Percentiles rank a stretch among this genome's conserved stretches.
Conservation (phyloP, 2,113 vertebrate genomes). For the Petrocephalus zakoni region DNA sequence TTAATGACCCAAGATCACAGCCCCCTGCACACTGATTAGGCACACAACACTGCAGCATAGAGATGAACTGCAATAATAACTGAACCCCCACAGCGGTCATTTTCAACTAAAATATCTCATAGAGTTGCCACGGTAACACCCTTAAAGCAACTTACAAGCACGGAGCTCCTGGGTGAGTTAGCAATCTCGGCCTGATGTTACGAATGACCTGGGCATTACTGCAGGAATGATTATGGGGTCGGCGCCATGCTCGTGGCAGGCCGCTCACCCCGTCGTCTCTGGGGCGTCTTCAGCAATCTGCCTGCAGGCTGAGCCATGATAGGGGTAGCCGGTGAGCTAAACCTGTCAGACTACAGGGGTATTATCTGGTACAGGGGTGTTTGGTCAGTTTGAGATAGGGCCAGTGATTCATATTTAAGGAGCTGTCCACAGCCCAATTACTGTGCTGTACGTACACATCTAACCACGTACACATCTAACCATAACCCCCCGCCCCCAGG, state of each 20-base stretch:
- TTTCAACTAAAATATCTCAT: slow-evolving; percentile 10
- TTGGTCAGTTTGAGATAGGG: neutral
- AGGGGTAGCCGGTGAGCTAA: neutral
- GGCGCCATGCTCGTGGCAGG: neutral
- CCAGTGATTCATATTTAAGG: neutral
- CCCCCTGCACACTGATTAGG: neutral
- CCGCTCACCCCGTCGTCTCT: neutral
- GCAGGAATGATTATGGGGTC: neutral
- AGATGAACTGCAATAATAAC: neutral
- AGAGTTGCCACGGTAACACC: neutral
- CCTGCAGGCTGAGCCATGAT: neutral
- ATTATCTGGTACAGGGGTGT: neutral
- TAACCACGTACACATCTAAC: neutral
- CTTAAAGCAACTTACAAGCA: neutral
- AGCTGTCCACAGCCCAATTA: neutral
- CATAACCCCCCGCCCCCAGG: neutral
- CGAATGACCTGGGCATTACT: neutral
- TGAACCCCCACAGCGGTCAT: neutral
- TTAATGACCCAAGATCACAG: neutral
- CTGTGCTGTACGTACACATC: neutral
- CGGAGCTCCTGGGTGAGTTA: neutral
- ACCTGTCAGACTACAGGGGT: neutral
- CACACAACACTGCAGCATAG: neutral
- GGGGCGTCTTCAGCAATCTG: neutral
- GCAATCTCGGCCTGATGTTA: neutral